Evolutionary conservation across 2,797 vertebrate genomes (phyloP), one percentile per base, ranked within the genome.

Genomic region (Falco concolor): DNA sequence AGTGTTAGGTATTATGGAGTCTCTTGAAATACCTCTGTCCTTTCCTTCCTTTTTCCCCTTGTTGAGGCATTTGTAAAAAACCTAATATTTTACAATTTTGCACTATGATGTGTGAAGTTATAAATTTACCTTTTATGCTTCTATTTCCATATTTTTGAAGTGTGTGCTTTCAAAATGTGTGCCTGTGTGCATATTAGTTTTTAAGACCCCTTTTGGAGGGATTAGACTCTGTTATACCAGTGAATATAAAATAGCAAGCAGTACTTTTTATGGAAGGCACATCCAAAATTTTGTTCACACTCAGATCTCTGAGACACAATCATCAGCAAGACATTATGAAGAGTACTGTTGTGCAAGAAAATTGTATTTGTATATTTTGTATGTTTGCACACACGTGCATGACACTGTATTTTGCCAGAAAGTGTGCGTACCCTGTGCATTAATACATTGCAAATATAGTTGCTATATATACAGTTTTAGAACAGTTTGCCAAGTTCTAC

Each of bases 401-500:
- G 47, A 50, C 13, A 72, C 19, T 34, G 21, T 60, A 15, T 57
- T 93, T 79, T 87, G 22, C 57, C 64, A 77, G 77, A 70, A 90
- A 67, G 8, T n/a, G 17, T 76, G 56, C 1, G 2, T 56, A 74
- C 16, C 24, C 1, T 0, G 13, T 38, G 22, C 54, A 54, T 68
- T 85, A 80, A 78, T 78, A 52, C 45, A 80, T 78, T 83, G 50
- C 18, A 90, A 90, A 74, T 75, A 57, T 9, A 77, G 38, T 65
- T 90, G 38, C 77, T 5, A 5, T 69, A 65, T 61, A 83, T 75
- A 64, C 15, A 49, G 42, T 68, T 93, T 92, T 74, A 90, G 54
- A 93, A 85, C 53, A 80, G 42, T 94, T 93, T 93, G 80, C 75
- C 50, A 95, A 87, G 84, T 57, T 90, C 86, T 67, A 30, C 68